Percentiles rank a stretch among this genome's conserved stretches.
Conservation (phyloP, 2,888 invertebrate genomes). For the Cylloceria caligata region DNA sequence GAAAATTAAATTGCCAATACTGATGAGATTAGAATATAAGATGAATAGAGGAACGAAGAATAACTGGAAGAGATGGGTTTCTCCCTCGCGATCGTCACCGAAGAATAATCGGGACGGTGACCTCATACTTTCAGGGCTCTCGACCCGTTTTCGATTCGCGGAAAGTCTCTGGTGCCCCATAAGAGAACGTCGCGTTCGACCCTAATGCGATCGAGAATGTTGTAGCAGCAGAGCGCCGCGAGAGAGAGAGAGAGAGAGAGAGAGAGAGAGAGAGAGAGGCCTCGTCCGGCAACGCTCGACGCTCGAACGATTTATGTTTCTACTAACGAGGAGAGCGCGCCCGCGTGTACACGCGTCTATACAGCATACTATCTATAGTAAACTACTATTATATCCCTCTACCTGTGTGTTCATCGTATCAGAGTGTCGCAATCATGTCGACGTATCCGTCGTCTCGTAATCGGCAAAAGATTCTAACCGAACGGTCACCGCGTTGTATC, state of each 20-base stretch:
- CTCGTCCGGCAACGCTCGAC: conserved; percentile 67
- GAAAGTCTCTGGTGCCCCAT: conserved; percentile 67
- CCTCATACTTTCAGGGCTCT: conserved; percentile 66
- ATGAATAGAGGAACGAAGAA: conserved; percentile 8
- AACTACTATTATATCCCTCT: conserved; percentile 42
- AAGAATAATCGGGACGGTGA: conserved; percentile 66
- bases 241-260: conserved; percentile 46
- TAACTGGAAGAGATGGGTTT: neutral
- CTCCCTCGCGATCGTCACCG: conserved; percentile 49
- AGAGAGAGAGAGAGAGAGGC: conserved; percentile 61
- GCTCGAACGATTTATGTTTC: conserved; percentile 71
- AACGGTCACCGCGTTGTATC: conserved; percentile 32
- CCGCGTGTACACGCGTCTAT: conserved; percentile 52
- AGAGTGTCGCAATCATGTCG: conserved; percentile 61
- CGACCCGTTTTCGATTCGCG: conserved; percentile 72
- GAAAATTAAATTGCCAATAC: neutral
- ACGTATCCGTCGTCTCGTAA: conserved; percentile 53
- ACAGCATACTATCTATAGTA: conserved; percentile 8
- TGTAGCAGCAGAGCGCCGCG: conserved; percentile 23
- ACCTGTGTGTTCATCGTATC: conserved; percentile 54
- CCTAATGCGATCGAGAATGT: conserved; percentile 63
- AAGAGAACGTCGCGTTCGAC: conserved; percentile 62
- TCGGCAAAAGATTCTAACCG: conserved; percentile 50
- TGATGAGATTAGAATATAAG: neutral
- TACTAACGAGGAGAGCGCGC: conserved; percentile 71